Evolutionary conservation across 2,113 vertebrate species (phyloP).

Genomic region (Pavo muticus): DNA sequence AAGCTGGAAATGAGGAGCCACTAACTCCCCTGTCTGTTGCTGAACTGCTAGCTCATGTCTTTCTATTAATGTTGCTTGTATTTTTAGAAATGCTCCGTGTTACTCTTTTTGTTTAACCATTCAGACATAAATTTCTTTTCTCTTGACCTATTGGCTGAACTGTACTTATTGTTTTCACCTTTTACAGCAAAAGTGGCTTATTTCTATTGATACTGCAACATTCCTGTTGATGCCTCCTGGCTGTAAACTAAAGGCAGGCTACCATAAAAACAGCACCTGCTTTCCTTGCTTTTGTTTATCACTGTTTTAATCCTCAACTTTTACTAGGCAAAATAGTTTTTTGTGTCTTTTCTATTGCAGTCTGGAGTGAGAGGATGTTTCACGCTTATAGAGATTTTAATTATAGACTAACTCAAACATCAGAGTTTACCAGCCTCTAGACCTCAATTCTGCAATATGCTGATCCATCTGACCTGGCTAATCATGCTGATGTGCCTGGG

Average conservation of each 20-base stretch:
- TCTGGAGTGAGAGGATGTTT: neutral
- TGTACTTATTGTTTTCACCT: neutral
- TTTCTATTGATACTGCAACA: neutral
- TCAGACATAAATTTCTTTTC: neutral
- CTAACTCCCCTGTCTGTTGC: neutral
- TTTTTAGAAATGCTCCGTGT: conserved; percentile 27
- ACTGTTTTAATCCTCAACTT: neutral
- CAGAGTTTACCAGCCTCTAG: neutral
- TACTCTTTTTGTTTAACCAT: neutral
- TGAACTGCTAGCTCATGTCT: conserved; percentile 29
- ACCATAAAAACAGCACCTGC: neutral
- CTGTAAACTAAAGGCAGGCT: neutral
- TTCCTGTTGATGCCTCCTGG: neutral
- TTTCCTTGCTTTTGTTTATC: neutral
- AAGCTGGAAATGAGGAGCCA: neutral
- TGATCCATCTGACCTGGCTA: neutral
- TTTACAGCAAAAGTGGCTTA: neutral
- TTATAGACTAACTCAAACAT: conserved; percentile 15
- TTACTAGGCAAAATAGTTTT: neutral
- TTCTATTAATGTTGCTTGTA: neutral
- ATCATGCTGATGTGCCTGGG: neutral
- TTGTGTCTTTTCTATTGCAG: neutral
- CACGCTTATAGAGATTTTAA: neutral
- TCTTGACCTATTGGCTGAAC: neutral
- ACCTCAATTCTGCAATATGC: neutral